Conservation (phyloP, 2,888 invertebrate species). For the Microctonus brassicae region DNA sequence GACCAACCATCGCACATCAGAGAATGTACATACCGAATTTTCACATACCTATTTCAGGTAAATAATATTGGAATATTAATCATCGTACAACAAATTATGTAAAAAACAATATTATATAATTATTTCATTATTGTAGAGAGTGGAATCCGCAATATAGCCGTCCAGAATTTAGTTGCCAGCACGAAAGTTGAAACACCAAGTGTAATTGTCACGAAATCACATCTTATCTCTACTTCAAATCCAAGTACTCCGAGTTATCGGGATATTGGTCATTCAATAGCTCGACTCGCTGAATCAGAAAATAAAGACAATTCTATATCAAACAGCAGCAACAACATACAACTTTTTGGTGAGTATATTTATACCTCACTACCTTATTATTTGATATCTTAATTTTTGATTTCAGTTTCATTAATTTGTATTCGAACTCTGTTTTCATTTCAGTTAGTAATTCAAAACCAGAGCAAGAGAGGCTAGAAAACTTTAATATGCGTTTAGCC, state of each 20-base stretch:
- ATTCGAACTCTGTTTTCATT: slow-evolving; percentile 2
- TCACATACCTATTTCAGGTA: slow-evolving; percentile 71
- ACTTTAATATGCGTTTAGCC: slow-evolving; percentile 49
- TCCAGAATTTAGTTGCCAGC: slow-evolving; percentile 59
- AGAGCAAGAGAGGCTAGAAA: slow-evolving; percentile 61
- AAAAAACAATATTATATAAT: slow-evolving; percentile 17
- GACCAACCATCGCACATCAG: slow-evolving; percentile 56
- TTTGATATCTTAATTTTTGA: not conserved
- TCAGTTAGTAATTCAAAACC: slow-evolving; percentile 59
- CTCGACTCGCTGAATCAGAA: slow-evolving; percentile 62
- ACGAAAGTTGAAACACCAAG: slow-evolving; percentile 70
- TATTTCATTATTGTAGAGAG: slow-evolving; percentile 52
- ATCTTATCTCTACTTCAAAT: slow-evolving; percentile 57
- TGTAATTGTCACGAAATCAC: slow-evolving; percentile 73
- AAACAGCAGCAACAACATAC: slow-evolving; percentile 60
- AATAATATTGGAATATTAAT: slow-evolving; percentile 34
- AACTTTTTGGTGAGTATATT: slow-evolving; percentile 60
- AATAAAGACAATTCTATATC: slow-evolving; percentile 56
- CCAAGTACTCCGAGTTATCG: slow-evolving; percentile 63
- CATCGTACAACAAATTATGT: not conserved
- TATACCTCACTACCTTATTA: not conserved
- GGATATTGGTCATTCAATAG: slow-evolving; percentile 62
- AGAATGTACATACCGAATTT: slow-evolving; percentile 63
- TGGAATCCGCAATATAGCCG: slow-evolving; percentile 58
- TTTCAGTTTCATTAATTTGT: not conserved